Conservation (phyloP, 2,113 vertebrate species). For the Pedetes capensis region DNA sequence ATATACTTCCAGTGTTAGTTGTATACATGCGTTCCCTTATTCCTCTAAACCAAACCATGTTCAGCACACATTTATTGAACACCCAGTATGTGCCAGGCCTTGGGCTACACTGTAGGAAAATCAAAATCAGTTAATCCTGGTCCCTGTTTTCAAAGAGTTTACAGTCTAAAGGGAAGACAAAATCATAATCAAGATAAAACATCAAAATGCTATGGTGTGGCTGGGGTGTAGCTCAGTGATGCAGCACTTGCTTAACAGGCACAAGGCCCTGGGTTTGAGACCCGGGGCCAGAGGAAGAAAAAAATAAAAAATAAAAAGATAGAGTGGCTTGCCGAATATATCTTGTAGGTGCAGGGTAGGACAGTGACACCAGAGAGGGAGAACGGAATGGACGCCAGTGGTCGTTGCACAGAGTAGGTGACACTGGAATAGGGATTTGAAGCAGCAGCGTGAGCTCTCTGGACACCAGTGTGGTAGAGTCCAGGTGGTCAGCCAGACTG, state of each 20-base stretch:
- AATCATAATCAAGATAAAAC: too few species aligned
- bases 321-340: fast-evolving
- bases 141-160: neutral
- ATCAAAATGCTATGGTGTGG: fast-evolving
- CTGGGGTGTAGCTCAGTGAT: neutral
- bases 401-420: neutral
- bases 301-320: too few species aligned
- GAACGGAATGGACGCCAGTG: fast-evolving
- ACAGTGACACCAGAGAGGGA: too few species aligned
- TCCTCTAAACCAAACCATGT: neutral
- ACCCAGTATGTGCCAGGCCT: constrained; percentile 25
- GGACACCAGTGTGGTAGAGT: neutral
- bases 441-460: neutral
- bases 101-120: neutral
- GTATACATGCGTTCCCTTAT: fast-evolving
- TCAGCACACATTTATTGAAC: neutral
- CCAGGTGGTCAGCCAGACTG: neutral
- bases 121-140: neutral
- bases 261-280: neutral
- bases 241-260: neutral
- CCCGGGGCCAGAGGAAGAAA: too few species aligned
- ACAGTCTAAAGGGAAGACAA: neutral
- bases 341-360: neutral
- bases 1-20: fast-evolving
- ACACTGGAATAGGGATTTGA: fast-evolving